These are phyloP conservation scores for Steatocranus sp. DNA, from an alignment of 2,797 vertebrate genomes.

Conservation along the genomic window DNA sequence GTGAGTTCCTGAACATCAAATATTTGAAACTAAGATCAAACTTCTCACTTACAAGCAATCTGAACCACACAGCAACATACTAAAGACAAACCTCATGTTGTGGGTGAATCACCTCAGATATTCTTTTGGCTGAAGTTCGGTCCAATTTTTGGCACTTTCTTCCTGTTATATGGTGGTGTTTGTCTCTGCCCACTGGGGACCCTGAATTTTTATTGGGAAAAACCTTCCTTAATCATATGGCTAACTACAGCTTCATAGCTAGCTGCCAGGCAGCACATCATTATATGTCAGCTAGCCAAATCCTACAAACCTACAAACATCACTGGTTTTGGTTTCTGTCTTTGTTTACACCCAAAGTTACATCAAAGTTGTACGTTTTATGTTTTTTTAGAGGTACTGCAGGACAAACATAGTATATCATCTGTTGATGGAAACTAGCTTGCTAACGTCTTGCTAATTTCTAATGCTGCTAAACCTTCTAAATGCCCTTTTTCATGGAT, in stretches of 20 bases:
- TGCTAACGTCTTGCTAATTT: not conserved
- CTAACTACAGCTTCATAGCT: not conserved
- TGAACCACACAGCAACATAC: not conserved
- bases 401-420: not conserved
- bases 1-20: not conserved
- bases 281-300: not conserved
- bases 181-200: not conserved
- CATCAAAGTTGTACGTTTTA: not conserved
- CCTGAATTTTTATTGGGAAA: not conserved
- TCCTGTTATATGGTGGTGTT: not conserved
- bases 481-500: not conserved
- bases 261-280: not conserved
- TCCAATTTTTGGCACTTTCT: not conserved
- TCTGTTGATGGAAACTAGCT: not conserved
- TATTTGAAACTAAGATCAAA: not conserved
- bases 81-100: not conserved
- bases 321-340: not conserved
- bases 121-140: not conserved
- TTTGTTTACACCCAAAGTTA: not conserved
- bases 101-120: not conserved
- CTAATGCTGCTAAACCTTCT: not conserved
- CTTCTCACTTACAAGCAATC: not conserved
- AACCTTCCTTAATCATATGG: fast-evolving
- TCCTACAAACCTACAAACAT: not conserved
- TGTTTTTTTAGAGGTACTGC: not conserved